phyloP scores from a whole-genome alignment of 2,888 invertebrate species.

The Leptura quadrifasciata region DNA sequence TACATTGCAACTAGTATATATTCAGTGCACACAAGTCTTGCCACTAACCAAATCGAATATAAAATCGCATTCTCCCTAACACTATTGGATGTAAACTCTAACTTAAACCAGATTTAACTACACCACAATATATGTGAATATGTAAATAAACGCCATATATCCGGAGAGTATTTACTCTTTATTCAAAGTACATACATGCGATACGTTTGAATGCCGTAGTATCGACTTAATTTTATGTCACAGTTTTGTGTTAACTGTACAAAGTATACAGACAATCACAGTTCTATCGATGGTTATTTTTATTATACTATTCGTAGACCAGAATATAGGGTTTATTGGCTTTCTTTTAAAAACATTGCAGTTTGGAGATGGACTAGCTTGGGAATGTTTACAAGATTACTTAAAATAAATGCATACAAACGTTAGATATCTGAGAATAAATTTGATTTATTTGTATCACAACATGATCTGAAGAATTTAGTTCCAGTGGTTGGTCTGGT shows the following conservation, averaged over 20 bases:
- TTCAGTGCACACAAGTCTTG: slow-evolving; percentile 47
- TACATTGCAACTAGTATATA: slow-evolving; percentile 34
- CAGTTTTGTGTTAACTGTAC: background rate
- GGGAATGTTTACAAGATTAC: no score
- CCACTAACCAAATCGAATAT: slow-evolving; percentile 50
- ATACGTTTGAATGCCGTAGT: slow-evolving; percentile 21
- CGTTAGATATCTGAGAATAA: no score
- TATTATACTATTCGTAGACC: no score
- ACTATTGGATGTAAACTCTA: slow-evolving; percentile 55
- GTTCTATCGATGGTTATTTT: no score
- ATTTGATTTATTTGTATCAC: no score
- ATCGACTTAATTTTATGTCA: background rate
- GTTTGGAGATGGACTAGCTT: no score
- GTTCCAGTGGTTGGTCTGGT: no score
- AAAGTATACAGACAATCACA: background rate
- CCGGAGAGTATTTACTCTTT: slow-evolving; percentile 40
- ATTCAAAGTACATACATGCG: slow-evolving; percentile 18
- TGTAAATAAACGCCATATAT: slow-evolving; percentile 48
- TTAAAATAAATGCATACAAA: no score
- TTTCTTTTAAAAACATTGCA: no score
- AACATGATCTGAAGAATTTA: no score
- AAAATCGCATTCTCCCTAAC: slow-evolving; percentile 55
- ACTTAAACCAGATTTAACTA: slow-evolving; percentile 57
- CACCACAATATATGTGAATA: slow-evolving; percentile 50
- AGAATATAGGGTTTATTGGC: no score